Conservation (phyloP, 2,113 vertebrate species). For the Chaenocephalus aceratus region DNA sequence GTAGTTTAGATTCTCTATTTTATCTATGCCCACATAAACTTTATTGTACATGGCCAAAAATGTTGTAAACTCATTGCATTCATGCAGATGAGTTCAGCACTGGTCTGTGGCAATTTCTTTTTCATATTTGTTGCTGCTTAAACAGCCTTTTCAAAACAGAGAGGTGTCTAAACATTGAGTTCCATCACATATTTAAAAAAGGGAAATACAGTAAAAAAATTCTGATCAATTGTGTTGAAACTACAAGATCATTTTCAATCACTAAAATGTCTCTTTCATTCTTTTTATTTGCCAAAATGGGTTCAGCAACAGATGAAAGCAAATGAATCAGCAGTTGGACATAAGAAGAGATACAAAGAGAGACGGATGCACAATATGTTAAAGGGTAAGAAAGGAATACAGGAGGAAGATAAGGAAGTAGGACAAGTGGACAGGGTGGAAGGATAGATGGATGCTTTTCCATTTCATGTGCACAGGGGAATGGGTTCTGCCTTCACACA, state of each 20-base stretch:
- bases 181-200: too few species aligned
- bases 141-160: neutral
- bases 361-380: neutral
- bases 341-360: too few species aligned
- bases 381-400: neutral
- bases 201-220: neutral
- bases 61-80: neutral
- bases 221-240: neutral
- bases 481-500: conserved; percentile 4
- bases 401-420: neutral
- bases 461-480: conserved; percentile 21
- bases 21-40: neutral
- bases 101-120: neutral
- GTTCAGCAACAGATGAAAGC: neutral
- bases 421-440: neutral
- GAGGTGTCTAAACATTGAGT: neutral
- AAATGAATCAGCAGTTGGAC: neutral
- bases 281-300: neutral
- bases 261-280: neutral
- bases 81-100: too few species aligned
- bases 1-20: neutral
- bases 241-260: neutral
- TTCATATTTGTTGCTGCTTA: neutral
- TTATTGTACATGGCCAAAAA: neutral
- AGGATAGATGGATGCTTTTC: conserved; percentile 29